A percentile compares a stretch with the other conserved stretches of the same genome.
These are phyloP conservation scores for Callimorpha dominula DNA, from an alignment of 2,888 invertebrate species.

Conservation along the genomic window DNA sequence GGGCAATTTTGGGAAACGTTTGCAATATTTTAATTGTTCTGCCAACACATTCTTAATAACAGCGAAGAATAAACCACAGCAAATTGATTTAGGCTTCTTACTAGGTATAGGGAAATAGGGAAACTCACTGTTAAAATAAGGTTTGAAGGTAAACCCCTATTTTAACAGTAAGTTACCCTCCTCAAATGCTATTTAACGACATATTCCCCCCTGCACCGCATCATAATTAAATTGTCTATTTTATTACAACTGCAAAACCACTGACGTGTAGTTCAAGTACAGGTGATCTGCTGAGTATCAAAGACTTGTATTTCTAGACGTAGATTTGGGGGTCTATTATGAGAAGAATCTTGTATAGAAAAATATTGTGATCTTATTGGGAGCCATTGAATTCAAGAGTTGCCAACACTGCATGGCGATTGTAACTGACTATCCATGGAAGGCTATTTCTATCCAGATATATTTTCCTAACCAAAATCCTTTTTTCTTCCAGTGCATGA, in stretches of 20 bases:
- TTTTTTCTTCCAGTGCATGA: conserved; percentile 79
- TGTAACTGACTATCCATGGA: no score
- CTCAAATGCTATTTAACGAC: not conserved
- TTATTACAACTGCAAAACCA: not conserved
- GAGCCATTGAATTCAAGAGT: no score
- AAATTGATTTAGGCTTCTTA: not conserved
- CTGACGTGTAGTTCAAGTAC: not conserved
- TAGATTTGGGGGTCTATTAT: not conserved
- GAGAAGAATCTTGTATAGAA: no score
- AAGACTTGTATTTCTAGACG: not conserved
- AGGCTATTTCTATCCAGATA: not conserved
- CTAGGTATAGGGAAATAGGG: no score
- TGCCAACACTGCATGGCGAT: no score
- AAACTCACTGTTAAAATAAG: no score
- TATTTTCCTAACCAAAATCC: not conserved
- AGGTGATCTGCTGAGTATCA: not conserved
- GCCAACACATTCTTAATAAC: no score
- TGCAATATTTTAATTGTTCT: not conserved
- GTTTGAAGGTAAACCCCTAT: no score
- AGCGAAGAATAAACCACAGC: no score
- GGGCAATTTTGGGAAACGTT: not conserved
- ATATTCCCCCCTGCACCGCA: not conserved
- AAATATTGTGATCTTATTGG: no score
- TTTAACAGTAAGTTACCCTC: not conserved
- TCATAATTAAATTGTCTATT: not conserved